Conservation (phyloP, 2,113 vertebrate genomes). For the Centropus bengalensis region DNA sequence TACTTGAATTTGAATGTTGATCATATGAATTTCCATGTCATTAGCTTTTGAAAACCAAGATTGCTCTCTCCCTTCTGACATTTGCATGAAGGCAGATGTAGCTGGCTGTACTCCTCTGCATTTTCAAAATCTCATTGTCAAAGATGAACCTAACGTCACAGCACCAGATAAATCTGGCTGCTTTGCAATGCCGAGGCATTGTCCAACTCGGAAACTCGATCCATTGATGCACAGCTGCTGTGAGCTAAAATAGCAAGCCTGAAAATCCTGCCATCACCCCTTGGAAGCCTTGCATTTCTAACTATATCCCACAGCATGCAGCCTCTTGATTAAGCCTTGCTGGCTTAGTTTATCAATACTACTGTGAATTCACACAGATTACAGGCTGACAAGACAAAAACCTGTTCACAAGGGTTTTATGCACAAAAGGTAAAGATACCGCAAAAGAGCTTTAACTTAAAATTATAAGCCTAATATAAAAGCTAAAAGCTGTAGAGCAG, state of each 20-base stretch:
- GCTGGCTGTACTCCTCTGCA: neutral
- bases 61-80: neutral
- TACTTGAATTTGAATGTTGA: neutral
- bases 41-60: neutral
- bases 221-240: neutral
- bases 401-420: neutral
- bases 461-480: neutral
- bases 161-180: neutral
- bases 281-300: neutral
- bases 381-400: neutral
- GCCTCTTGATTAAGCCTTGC: neutral
- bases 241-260: neutral
- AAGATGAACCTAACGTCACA: neutral
- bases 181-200: neutral
- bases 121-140: neutral
- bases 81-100: neutral
- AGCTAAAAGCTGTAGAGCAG: neutral
- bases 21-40: neutral
- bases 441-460: neutral
- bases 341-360: neutral
- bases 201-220: neutral
- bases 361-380: constrained; percentile 18
- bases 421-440: neutral
- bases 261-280: neutral
- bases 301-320: neutral